Conservation (phyloP, 1,140 invertebrate genomes). For the Drosophila kepulauana region DNA sequence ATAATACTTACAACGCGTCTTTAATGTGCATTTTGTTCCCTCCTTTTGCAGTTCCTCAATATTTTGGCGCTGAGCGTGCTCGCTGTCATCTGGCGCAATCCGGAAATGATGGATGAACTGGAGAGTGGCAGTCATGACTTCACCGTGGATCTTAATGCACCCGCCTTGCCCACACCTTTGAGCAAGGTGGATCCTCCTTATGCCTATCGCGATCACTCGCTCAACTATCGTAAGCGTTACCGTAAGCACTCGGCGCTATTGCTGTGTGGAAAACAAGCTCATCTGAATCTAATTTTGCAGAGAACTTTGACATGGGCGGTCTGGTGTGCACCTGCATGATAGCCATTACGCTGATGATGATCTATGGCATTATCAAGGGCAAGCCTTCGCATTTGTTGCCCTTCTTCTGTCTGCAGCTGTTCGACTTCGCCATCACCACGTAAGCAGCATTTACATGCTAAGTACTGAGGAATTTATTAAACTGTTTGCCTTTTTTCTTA, state of each 20-base stretch:
- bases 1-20: no score
- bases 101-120: slow-evolving; percentile 87
- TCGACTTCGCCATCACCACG: slow-evolving; percentile 95
- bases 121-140: slow-evolving; percentile 81
- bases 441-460: slow-evolving; percentile 84
- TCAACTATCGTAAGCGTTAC: slow-evolving; percentile 87
- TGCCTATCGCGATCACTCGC: slow-evolving; percentile 87
- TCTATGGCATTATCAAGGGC: slow-evolving; percentile 92
- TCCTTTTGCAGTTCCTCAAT: slow-evolving; percentile 88
- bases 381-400: slow-evolving; percentile 93
- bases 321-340: slow-evolving; percentile 92
- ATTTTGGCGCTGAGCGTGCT: slow-evolving; percentile 89
- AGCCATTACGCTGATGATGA: slow-evolving; percentile 91
- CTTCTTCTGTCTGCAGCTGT: slow-evolving; percentile 95
- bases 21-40: not conserved
- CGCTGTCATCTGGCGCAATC: slow-evolving; percentile 90
- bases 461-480: not conserved
- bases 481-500: slow-evolving; percentile 40
- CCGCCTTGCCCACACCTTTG: slow-evolving; percentile 88
- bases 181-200: slow-evolving; percentile 89
- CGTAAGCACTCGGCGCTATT: slow-evolving; percentile 62
- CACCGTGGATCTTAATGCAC: slow-evolving; percentile 85
- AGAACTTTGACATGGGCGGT: slow-evolving; percentile 92
- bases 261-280: not conserved
- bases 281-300: slow-evolving; percentile 85